These are phyloP conservation scores for Tauraco erythrolophus DNA, from an alignment of 2,113 vertebrate genomes.

Conservation along the genomic window DNA sequence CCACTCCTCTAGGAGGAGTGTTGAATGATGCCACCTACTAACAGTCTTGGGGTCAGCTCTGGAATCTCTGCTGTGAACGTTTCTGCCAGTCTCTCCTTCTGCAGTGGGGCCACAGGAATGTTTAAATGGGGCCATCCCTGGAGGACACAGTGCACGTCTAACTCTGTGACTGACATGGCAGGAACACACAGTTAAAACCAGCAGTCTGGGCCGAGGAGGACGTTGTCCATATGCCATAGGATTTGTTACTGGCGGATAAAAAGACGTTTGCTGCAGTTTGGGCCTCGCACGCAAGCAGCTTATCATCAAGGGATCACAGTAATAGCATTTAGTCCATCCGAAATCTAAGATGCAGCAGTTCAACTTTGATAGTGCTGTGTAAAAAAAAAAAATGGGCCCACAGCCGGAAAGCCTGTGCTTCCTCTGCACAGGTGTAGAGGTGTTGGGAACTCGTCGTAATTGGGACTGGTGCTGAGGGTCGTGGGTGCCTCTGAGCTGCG, in stretches of 20 bases:
- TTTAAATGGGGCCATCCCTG: background rate
- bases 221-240: background rate
- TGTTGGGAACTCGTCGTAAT: background rate
- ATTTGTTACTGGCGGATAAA: background rate
- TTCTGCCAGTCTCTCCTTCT: background rate
- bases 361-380: background rate
- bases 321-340: conserved; percentile 31
- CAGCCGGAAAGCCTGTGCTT: background rate
- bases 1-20: background rate
- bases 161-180: background rate
- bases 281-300: conserved; percentile 5
- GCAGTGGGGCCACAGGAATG: background rate
- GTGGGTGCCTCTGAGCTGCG: background rate
- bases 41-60: background rate
- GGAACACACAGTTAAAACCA: background rate
- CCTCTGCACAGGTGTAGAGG: background rate
- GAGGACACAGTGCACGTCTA: background rate
- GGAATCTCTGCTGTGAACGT: background rate
- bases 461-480: background rate
- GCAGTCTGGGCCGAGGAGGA: background rate
- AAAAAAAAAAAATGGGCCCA: background rate
- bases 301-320: conserved; percentile 18
- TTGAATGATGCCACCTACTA: background rate
- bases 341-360: conserved; percentile 8
- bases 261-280: background rate